Base-by-base conservation (phyloP, 64 coral and sea anemone species). In the Actinia tenebrosa region DNA sequence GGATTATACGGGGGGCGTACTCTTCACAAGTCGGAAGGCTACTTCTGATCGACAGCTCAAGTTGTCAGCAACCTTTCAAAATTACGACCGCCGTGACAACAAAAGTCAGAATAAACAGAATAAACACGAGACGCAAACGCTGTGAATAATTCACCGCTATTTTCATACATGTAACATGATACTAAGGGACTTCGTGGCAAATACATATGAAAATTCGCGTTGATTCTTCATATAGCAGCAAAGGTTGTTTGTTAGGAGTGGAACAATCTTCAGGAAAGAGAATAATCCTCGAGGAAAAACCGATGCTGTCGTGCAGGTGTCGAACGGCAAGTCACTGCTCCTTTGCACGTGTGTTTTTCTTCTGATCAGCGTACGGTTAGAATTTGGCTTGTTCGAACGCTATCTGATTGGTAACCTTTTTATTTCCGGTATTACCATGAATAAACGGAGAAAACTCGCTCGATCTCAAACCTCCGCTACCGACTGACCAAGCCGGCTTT, bases 21-120 rank as follows among this genome's bases (percentile, higher is more conserved):
- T 58, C 79, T 50, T 86, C 61, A 58, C 56, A 82, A 69, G 87
- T 88, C 87, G 87, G 90, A 83, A 92, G 82, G 75, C 84, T 83
- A 92, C 84, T 95, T 92, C 56, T 95, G 94, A 95, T 53, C 53
- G 94, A 95, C 94, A 95, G 94, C 23, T 95, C 52, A 27, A 86
- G 59, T 80, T 95, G 90, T 95, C 90, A 95, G 89, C 90, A 95
- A 83, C 30, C 71, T 80, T 78, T 95, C 78, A 80, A 85, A 66
- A 89, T 91, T 89, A 92, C 86, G 55, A 83, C 90, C 25, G 71
- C 75, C 94, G 85, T 95, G 94, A 95, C 94, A 92, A 64, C 86
- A 45, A 53, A 84, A 71, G 50, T 72, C 61, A 58, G 59, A 86
- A 89, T 60, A 95, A 92, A 95, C 61, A 58, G 59, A 86, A 89